Percentiles rank a stretch among this genome's conserved stretches.
Evolutionary conservation across 2,888 invertebrate species (phyloP).

Genomic region (Eristalis arbustorum): DNA sequence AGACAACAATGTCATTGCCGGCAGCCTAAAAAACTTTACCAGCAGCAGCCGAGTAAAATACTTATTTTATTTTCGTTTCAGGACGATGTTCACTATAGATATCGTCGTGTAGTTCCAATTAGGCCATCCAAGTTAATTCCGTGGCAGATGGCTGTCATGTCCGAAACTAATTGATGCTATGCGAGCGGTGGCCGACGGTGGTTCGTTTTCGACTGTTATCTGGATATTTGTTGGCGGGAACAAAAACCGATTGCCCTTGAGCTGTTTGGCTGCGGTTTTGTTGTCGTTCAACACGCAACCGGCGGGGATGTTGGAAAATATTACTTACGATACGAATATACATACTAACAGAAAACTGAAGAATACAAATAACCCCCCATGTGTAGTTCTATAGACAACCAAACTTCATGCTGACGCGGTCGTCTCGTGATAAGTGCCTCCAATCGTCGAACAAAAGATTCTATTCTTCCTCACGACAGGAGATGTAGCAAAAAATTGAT

Average conservation of each 20-base stretch:
- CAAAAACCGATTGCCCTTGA: background rate
- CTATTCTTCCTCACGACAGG: background rate
- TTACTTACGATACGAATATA: background rate
- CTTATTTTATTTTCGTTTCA: background rate
- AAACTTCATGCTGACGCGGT: background rate
- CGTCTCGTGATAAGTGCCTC: background rate
- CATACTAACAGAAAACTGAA: background rate
- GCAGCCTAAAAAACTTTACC: background rate
- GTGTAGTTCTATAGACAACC: background rate
- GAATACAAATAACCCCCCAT: background rate
- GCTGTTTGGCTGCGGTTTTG: background rate
- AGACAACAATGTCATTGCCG: background rate
- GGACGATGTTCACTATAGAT: background rate
- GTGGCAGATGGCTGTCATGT: conserved; percentile 1
- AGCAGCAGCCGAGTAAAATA: too few relatives aligned
- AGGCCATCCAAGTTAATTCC: background rate
- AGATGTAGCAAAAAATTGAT: background rate
- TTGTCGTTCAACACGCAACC: background rate
- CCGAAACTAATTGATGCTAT: conserved; percentile 5
- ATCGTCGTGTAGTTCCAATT: background rate
- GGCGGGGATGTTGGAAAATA: background rate
- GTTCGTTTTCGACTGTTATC: background rate
- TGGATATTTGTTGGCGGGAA: background rate
- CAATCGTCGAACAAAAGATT: background rate
- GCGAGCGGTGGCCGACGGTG: background rate